Evolutionary conservation across 2,888 invertebrate genomes (phyloP).

Genomic region (Halictus ligatus): DNA sequence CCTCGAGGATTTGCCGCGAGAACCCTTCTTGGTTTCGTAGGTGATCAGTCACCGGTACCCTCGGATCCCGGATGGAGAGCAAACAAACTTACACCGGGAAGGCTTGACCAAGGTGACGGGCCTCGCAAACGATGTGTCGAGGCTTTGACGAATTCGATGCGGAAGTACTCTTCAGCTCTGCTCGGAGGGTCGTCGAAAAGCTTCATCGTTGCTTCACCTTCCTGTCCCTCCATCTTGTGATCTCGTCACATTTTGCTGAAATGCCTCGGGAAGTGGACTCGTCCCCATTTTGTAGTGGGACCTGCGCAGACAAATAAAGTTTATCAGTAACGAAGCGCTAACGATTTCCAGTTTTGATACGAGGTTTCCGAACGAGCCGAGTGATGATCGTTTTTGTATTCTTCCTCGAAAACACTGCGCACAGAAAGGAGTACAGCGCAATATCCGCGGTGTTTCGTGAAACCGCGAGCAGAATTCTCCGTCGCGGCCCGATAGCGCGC

Average conservation of each 20-base stretch:
- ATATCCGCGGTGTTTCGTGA: background rate
- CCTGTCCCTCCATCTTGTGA: background rate
- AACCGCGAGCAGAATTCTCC: background rate
- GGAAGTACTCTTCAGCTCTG: constrained; percentile 27
- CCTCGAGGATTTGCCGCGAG: constrained; percentile 72
- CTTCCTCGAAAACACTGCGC: too few relatives aligned
- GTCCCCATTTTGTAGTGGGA: background rate
- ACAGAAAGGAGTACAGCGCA: too few relatives aligned
- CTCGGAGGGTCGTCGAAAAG: background rate
- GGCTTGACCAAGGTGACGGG: constrained; percentile 66
- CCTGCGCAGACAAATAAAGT: background rate
- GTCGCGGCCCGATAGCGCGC: constrained; percentile 18
- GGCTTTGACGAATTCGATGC: constrained; percentile 61
- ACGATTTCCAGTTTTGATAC: too few relatives aligned
- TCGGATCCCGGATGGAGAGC: constrained; percentile 56
- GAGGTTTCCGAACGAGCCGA: too few relatives aligned
- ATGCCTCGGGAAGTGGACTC: background rate
- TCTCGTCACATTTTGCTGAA: background rate
- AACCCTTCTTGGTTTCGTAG: constrained; percentile 72
- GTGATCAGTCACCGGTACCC: constrained; percentile 74
- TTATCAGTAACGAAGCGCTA: too few relatives aligned
- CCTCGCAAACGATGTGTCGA: constrained; percentile 67
- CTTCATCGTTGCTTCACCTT: background rate
- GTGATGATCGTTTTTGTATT: too few relatives aligned
- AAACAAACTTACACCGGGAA: constrained; percentile 70